Conservation (phyloP, 1,140 invertebrate species). For the Mylabris phalerata region DNA sequence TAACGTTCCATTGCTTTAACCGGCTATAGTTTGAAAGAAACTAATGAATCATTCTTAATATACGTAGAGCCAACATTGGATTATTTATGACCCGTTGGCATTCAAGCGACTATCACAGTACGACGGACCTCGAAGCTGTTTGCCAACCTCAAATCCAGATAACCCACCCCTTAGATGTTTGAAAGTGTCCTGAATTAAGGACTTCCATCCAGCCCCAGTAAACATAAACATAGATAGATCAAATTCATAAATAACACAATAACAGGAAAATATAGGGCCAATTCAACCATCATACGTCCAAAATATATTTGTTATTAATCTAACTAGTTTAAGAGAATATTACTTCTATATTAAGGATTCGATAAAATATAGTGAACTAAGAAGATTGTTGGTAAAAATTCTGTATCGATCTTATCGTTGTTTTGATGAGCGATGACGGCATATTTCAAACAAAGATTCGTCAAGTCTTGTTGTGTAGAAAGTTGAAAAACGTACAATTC, state of each 20-base stretch:
- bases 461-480: not conserved
- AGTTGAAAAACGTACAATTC: constrained; percentile 5
- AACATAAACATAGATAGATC: constrained; percentile 8
- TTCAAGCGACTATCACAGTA: constrained; percentile 14
- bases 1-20: constrained; percentile 11
- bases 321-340: no score
- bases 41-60: constrained; percentile 15
- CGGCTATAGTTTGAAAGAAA: constrained; percentile 8
- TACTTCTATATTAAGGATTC: no score
- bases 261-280: no score
- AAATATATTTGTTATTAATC: no score
- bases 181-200: constrained; percentile 14
- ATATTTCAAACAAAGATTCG: no score
- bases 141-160: constrained; percentile 16
- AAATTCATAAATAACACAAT: no score
- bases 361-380: no score
- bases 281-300: no score
- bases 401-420: no score
- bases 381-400: no score
- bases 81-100: constrained; percentile 15
- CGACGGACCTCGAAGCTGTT: constrained; percentile 15
- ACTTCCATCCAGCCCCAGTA: constrained; percentile 7
- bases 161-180: constrained; percentile 6
- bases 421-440: no score
- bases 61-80: constrained; percentile 12